Conservation (phyloP, 92 coral and sea anemone genomes). For the Phenganax stokvisi region DNA sequence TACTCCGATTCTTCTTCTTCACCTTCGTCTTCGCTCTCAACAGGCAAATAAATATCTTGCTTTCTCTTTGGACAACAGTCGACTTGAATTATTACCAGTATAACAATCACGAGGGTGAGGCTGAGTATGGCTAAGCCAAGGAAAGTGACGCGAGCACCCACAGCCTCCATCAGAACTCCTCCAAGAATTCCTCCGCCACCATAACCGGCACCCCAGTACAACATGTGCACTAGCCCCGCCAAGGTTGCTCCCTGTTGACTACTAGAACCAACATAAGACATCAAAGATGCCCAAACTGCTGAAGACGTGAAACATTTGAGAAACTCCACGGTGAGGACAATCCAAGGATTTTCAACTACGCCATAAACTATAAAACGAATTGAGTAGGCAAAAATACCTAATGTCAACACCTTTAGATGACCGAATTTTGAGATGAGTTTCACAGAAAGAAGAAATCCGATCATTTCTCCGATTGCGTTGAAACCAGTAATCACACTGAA, state of each 20-base stretch:
- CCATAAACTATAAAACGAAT: conserved; percentile 22
- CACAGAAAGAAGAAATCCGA: conserved; percentile 33
- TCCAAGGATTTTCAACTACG: conserved; percentile 23
- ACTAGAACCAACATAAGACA: conserved; percentile 14
- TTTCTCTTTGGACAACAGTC: conserved; percentile 33
- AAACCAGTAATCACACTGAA: conserved; percentile 27
- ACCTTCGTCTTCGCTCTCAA: conserved; percentile 23
- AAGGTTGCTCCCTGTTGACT: conserved; percentile 5
- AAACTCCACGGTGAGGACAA: conserved; percentile 23
- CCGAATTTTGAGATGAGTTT: conserved; percentile 29
- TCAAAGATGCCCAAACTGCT: conserved; percentile 32
- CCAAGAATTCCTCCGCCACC: conserved; percentile 67
- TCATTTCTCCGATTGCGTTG: conserved; percentile 39
- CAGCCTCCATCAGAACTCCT: conserved; percentile 67
- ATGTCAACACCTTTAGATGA: conserved; percentile 23
- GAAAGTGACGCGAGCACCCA: conserved; percentile 63
- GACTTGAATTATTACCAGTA: not conserved
- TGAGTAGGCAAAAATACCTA: conserved; percentile 24
- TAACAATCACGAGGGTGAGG: not conserved
- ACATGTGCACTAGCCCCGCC: conserved; percentile 51
- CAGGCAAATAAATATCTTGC: conserved; percentile 23
- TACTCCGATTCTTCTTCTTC: conserved; percentile 16
- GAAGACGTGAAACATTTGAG: conserved; percentile 36
- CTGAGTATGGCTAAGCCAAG: conserved; percentile 33
- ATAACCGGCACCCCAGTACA: conserved; percentile 85